Conservation (phyloP, 1,140 invertebrate genomes). For the Prorops nasuta region DNA sequence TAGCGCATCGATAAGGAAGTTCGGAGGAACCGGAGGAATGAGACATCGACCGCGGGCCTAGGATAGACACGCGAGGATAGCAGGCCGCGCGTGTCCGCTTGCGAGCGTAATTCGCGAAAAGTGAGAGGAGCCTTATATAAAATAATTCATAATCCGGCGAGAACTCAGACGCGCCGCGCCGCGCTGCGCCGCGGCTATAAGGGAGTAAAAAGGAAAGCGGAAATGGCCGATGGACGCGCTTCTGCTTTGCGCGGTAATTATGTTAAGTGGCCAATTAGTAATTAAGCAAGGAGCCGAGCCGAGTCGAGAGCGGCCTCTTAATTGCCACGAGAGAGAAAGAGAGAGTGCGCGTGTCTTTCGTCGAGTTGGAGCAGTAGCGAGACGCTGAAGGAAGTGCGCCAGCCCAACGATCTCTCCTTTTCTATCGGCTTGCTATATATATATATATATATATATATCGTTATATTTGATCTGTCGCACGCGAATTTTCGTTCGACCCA, state of each 20-base stretch:
- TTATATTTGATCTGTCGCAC: conserved; percentile 21
- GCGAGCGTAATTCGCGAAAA: conserved; percentile 11
- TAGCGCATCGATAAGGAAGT: neutral
- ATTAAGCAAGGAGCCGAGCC: conserved; percentile 40
- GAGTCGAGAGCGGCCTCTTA: conserved; percentile 31
- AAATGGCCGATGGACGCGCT: conserved; percentile 38
- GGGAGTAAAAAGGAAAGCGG: conserved; percentile 31
- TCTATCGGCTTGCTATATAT: too few species aligned
- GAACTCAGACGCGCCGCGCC: too few species aligned
- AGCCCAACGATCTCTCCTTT: too few species aligned
- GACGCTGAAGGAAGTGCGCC: too few species aligned
- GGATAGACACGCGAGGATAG: too few species aligned
- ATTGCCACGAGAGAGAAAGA: conserved; percentile 20
- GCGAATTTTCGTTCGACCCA: conserved; percentile 13
- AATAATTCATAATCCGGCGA: conserved; percentile 27
- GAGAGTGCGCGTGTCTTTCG: too few species aligned
- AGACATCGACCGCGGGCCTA: too few species aligned
- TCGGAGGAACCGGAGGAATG: neutral
- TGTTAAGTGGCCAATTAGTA: conserved; percentile 49
- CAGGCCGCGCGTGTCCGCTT: neutral
- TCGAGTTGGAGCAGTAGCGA: too few species aligned
- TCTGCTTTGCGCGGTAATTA: conserved; percentile 44
- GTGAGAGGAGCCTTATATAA: conserved; percentile 14
- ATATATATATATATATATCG: too few species aligned
- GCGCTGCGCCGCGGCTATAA: conserved; percentile 10